Base-by-base conservation (phyloP, 2,888 invertebrate genomes). In the Amitus sp. region DNA sequence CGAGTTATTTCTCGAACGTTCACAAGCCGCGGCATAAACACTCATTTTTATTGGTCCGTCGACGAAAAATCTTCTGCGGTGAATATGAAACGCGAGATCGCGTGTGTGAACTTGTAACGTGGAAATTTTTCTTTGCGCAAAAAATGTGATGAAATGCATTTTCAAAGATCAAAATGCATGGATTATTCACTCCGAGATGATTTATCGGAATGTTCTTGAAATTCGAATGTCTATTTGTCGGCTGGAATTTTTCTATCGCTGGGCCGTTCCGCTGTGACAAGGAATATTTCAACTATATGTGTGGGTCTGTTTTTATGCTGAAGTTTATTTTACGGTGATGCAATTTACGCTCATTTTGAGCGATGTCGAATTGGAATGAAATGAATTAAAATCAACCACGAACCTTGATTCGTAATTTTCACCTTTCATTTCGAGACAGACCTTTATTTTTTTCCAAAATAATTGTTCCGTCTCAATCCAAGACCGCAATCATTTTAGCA, bases 121-220 rank as follows among this genome's bases (percentile, higher is more conserved):
- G n/a, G n/a, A n/a, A n/a, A n/a, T n/a, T n/a, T n/a, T n/a, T n/a
- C n/a, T 23, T 23, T 5, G 4, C n/a, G 15, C 5, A 2, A 37
- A 37, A 13, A 37, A 37, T 15, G 15, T 37, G 37, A 37, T 15
- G 37, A 5, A 37, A 13, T 15, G 37, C 37, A 37, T 37, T 37
- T 15, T 15, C 5, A 12, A 37, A 12, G 3, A 37, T 37, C 37
- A 6, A 2, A 37, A 37, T 15, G 37, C 15, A 37, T 7, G 15
- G 7, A 37, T 37, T 4, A 15, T 9, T 37, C 37, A 37, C 13
- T 37, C n/a, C 9, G 15, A 9, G 4, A 37, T 37, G 37, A 37
- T 2, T 37, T 37, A 37, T 37, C 37, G 37, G 37, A 37, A 37
- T 37, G 37, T 37, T n/a, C 37, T 37, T 37, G 5, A 37, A 37